Percentiles rank a stretch among this genome's conserved stretches.
These are phyloP conservation scores for Oreochromis tanganicae DNA, from an alignment of 2,113 vertebrate species.

Conservation along the genomic window DNA sequence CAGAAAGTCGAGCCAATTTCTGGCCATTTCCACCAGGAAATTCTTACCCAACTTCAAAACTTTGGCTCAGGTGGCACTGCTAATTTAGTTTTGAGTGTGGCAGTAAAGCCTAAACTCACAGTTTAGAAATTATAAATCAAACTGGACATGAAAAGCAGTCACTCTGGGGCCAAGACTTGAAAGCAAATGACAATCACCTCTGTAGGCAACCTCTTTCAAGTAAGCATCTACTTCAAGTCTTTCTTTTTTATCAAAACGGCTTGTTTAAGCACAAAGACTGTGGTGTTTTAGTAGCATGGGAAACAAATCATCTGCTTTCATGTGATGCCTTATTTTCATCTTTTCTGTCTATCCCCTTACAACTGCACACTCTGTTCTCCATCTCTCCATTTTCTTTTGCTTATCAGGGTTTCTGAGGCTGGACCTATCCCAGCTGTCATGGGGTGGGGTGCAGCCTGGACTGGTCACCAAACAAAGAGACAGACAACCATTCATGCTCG, in stretches of 20 bases:
- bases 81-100: neutral
- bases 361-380: neutral
- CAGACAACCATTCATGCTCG: neutral
- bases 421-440: neutral
- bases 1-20: neutral
- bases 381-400: neutral
- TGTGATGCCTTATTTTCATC: neutral
- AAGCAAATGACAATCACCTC: neutral
- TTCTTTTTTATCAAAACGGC: neutral
- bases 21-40: neutral
- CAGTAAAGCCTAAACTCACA: neutral
- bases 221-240: neutral
- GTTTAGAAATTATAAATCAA: neutral
- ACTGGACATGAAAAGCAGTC: neutral
- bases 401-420: neutral
- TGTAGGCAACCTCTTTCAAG: neutral
- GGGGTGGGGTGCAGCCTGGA: neutral
- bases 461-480: neutral
- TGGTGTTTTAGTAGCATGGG: neutral
- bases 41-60: neutral
- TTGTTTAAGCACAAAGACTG: neutral
- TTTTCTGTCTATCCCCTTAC: neutral
- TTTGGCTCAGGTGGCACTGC: neutral
- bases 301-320: neutral
- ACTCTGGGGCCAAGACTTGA: neutral